Conservation (phyloP, 2,888 invertebrate species). For the Andrena camellia region DNA sequence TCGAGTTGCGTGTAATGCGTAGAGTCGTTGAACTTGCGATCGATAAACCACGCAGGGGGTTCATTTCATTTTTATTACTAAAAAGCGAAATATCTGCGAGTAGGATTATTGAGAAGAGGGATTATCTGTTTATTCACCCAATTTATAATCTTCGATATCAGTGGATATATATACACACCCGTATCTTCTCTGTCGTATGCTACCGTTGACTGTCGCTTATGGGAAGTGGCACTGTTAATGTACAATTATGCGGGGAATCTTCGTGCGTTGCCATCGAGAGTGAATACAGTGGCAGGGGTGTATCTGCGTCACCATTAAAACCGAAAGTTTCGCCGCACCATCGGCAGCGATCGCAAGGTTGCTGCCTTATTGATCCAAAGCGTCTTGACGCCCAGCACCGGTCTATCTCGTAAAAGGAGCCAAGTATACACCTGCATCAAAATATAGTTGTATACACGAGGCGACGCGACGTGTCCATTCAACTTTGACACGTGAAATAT, state of each 20-base stretch:
- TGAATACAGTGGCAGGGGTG: constrained; percentile 8
- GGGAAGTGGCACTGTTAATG: not conserved
- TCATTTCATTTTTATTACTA: constrained; percentile 9
- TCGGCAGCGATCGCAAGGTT: constrained; percentile 66
- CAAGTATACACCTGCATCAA: constrained; percentile 7
- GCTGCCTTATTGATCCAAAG: constrained; percentile 75
- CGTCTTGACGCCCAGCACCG: constrained; percentile 55
- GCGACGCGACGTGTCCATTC: not conserved
- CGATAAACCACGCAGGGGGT: constrained; percentile 31
- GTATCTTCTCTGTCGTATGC: not conserved
- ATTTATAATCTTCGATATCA: not conserved
- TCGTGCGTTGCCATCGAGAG: not conserved
- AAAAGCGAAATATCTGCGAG: not conserved
- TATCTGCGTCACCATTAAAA: constrained; percentile 49
- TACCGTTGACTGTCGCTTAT: not conserved
- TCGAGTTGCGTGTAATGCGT: constrained; percentile 7
- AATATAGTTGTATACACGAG: not conserved
- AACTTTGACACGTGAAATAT: not conserved
- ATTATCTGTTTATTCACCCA: not conserved
- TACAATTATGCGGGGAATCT: no score
- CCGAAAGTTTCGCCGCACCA: constrained; percentile 67
- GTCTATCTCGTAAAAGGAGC: constrained; percentile 59
- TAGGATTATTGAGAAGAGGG: not conserved
- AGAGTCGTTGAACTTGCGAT: constrained; percentile 51
- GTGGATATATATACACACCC: no score